Evolutionary conservation across 2,113 vertebrate genomes (phyloP).

Genomic region (Engystomops pustulosus): DNA sequence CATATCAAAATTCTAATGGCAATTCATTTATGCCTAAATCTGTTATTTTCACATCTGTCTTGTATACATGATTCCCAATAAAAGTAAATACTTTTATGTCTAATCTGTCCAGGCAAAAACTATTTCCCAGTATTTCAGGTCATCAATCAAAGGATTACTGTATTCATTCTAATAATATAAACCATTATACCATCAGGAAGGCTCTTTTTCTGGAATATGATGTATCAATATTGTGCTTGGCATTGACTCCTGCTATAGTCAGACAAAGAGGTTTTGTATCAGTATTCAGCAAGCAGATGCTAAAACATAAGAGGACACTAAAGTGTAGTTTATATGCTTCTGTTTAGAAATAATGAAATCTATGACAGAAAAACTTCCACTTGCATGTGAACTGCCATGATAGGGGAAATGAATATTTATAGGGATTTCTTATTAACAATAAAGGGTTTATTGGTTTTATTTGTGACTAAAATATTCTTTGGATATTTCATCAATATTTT

Average conservation of each 20-base stretch:
- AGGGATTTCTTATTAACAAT: too few relatives aligned
- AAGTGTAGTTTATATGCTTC: not conserved
- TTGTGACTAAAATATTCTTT: too few relatives aligned
- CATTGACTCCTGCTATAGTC: not conserved
- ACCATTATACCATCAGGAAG: not conserved
- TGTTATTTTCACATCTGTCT: too few relatives aligned
- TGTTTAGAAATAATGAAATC: not conserved
- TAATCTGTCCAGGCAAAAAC: not conserved
- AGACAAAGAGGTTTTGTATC: not conserved
- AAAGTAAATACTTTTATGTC: not conserved
- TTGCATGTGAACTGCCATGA: too few relatives aligned
- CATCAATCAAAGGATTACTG: not conserved
- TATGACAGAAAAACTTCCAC: too few relatives aligned
- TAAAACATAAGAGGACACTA: not conserved
- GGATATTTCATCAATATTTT: too few relatives aligned
- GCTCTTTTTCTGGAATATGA: not conserved
- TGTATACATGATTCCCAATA: not conserved
- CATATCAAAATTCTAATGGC: too few relatives aligned
- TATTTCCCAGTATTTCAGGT: not conserved
- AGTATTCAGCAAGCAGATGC: not conserved
- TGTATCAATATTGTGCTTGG: not conserved
- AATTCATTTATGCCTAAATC: too few relatives aligned
- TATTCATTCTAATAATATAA: not conserved
- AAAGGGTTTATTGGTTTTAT: too few relatives aligned
- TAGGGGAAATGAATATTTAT: too few relatives aligned